Evolutionary conservation across 2,113 vertebrate species (phyloP).

Genomic region (Scopus umbretta): DNA sequence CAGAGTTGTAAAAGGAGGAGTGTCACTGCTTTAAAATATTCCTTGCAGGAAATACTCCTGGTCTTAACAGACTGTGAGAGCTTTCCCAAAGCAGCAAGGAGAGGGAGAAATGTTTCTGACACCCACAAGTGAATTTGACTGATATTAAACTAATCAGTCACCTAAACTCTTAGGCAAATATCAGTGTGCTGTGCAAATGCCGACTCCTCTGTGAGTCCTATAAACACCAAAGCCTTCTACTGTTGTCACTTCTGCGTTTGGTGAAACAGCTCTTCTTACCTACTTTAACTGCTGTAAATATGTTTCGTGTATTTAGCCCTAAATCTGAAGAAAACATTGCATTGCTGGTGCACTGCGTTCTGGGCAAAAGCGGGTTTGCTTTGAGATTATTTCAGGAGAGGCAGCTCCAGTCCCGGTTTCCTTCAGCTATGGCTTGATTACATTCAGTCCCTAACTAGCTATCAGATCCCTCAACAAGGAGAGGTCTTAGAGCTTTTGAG

Average conservation of each 20-base stretch:
- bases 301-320: not conserved
- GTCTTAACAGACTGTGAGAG: not conserved
- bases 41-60: not conserved
- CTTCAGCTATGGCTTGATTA: not conserved
- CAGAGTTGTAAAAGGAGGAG: not conserved
- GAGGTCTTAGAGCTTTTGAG: not conserved
- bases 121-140: constrained; percentile 13
- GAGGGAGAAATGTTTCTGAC: constrained; percentile 2
- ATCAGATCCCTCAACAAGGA: not conserved
- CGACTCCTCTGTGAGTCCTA: not conserved
- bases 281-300: not conserved
- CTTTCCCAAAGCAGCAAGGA: not conserved
- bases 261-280: not conserved
- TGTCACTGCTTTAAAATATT: not conserved
- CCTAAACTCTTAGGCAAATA: not conserved
- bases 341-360: not conserved
- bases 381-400: not conserved
- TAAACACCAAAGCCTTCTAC: not conserved
- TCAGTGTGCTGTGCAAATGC: not conserved
- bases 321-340: not conserved
- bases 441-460: not conserved
- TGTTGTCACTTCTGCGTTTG: not conserved
- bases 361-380: not conserved
- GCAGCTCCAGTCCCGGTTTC: not conserved
- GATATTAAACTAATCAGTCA: constrained; percentile 55